These are phyloP conservation scores for Coelinius sp. DNA, from an alignment of 2,888 invertebrate genomes.

Conservation along the genomic window DNA sequence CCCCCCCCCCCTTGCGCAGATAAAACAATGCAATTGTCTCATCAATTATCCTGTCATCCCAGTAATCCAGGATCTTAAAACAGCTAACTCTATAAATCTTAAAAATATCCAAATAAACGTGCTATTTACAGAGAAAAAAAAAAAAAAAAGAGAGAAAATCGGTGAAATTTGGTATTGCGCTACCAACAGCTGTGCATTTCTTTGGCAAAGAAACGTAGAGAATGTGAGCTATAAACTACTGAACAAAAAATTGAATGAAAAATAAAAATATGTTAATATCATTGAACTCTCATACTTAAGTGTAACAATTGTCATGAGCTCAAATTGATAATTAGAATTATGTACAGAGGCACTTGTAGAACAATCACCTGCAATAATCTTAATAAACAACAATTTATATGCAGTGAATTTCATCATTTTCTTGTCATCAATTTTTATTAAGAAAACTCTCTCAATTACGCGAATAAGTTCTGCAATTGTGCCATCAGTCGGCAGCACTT, in stretches of 20 bases:
- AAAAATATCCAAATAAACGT: conserved; percentile 8
- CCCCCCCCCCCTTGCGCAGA: background rate
- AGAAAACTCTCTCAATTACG: too few relatives aligned
- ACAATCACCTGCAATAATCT: background rate
- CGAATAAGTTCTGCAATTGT: too few relatives aligned
- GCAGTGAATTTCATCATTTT: too few relatives aligned
- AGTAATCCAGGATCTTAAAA: conserved; percentile 1
- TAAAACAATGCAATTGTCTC: background rate
- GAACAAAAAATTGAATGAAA: background rate
- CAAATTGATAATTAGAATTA: background rate
- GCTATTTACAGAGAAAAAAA: conserved; percentile 44
- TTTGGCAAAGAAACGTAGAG: conserved; percentile 39
- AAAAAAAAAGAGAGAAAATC: too few relatives aligned
- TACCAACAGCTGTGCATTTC: conserved; percentile 37
- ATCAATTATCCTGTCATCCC: background rate
- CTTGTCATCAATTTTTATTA: too few relatives aligned
- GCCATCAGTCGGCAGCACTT: too few relatives aligned
- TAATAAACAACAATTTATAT: background rate
- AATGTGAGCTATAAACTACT: background rate
- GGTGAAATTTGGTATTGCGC: conserved; percentile 45
- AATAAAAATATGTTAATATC: background rate
- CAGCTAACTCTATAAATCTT: background rate
- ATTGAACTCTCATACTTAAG: background rate
- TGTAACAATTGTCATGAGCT: background rate
- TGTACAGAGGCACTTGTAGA: background rate